Evolutionary conservation across 2,888 invertebrate species (phyloP), one percentile per base, ranked within the genome.

Genomic region (Pterostichus madidus): DNA sequence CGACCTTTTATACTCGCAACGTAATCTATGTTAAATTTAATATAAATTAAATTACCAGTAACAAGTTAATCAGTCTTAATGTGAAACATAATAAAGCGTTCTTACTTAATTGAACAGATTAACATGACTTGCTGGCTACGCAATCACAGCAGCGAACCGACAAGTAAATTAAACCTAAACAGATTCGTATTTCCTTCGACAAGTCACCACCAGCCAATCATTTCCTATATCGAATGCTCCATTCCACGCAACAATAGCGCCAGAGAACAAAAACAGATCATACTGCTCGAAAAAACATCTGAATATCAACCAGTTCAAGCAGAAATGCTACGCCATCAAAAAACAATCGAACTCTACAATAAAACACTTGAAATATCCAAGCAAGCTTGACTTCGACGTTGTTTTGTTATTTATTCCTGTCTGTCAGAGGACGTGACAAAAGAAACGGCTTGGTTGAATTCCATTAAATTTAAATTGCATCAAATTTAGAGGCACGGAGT

Each of bases 401-500:
- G 44, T 53, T 35, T 39, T 53, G 76, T 81, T 81, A 56, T 71
- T 81, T 81, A 73, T 56, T 15, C 46, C 35, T 10, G 11, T 75
- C 80, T 73, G 80, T 81, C 80, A 71, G n/a, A 8, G 11, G 13
- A 81, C 80, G 80, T 81, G 80, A 81, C 73, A 73, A 81, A 81
- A 81, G 80, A 81, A 81, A 81, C 80, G 44, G 80, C 80, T 59
- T 39, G 71, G 82, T 84, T 84, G 86, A 84, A 86, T 86, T 87
- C 85, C 86, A 86, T 87, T 86, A 86, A 87, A 87, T 87, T 87
- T 87, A 86, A 87, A 87, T 86, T 84, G 87, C 87, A 87, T 87
- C 86, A 87, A 87, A 87, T 85, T 86, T 87, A 86, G 39, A 39
- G 5, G 6, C n/a, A n/a, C 5, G 7, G 15, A 44, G 3, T 49